A percentile compares a stretch with the other conserved stretches of the same genome.
Evolutionary conservation across 2,888 invertebrate species (phyloP).

Genomic region (Pristionchus fissidentatus): DNA sequence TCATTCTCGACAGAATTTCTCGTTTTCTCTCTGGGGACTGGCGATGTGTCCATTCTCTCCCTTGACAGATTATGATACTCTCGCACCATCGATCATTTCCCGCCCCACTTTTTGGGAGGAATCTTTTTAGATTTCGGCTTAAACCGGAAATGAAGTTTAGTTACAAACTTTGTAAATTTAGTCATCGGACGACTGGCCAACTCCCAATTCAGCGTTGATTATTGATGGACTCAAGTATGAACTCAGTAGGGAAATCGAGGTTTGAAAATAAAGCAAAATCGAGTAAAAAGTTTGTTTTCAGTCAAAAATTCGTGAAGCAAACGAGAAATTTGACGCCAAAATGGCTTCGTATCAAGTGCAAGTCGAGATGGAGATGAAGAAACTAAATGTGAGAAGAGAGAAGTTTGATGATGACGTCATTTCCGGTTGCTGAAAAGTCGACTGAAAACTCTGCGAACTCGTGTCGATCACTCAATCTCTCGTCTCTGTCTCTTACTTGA

Average conservation of each 20-base stretch:
- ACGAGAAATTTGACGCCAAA: conserved; percentile 50
- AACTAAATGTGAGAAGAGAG: conserved; percentile 51
- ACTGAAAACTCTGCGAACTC: background rate
- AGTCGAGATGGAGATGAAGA: conserved; percentile 53
- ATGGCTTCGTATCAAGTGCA: conserved; percentile 51
- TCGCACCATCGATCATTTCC: background rate
- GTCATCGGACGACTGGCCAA: conserved; percentile 33
- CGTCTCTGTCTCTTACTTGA: background rate
- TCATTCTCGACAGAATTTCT: background rate
- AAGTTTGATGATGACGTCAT: background rate
- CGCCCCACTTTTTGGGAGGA: no score
- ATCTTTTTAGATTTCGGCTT: no score
- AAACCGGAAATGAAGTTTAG: no score
- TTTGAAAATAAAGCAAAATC: background rate
- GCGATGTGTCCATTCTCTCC: background rate
- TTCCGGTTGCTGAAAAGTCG: background rate
- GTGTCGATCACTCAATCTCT: background rate
- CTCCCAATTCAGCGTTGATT: conserved; percentile 29
- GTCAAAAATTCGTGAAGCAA: conserved; percentile 44
- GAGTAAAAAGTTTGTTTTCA: no score
- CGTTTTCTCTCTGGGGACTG: no score
- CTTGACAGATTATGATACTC: conserved; percentile 14
- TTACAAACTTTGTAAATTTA: no score
- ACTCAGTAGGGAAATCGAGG: conserved; percentile 36
- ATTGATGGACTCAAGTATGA: conserved; percentile 33